Percentiles rank a stretch among this genome's conserved stretches.
Conservation (phyloP, 2,113 vertebrate species). For the Corythaeola cristata region DNA sequence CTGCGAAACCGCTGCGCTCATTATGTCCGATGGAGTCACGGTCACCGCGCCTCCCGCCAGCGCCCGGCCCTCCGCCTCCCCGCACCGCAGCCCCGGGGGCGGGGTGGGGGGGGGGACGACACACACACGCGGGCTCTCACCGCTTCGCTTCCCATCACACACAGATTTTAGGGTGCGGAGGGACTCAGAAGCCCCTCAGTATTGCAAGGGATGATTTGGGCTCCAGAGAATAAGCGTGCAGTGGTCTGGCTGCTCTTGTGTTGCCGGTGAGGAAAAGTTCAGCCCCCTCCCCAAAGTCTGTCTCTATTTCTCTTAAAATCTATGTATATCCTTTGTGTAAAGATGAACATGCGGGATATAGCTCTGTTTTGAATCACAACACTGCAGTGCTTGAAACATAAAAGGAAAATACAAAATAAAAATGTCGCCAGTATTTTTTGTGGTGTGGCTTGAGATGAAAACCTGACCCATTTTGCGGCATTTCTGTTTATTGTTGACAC, state of each 20-base stretch:
- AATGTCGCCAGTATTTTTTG: not conserved
- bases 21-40: conserved; percentile 23
- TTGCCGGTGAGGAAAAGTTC: not conserved
- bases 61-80: not conserved
- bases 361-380: not conserved
- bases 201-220: not conserved
- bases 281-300: not conserved
- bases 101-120: not conserved
- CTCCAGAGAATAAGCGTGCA: not conserved
- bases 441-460: not conserved
- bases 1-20: conserved; percentile 17
- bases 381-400: not conserved
- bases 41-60: not conserved
- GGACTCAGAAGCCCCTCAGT: too few relatives aligned
- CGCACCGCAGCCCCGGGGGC: not conserved
- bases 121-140: not conserved
- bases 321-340: not conserved
- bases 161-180: not conserved
- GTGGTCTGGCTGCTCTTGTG: not conserved
- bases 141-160: not conserved
- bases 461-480: not conserved
- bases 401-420: not conserved
- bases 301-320: not conserved
- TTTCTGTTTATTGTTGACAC: not conserved
- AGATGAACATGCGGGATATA: not conserved